phyloP scores from a whole-genome alignment of 2,113 vertebrate species.

The Coptodon rendalli region DNA sequence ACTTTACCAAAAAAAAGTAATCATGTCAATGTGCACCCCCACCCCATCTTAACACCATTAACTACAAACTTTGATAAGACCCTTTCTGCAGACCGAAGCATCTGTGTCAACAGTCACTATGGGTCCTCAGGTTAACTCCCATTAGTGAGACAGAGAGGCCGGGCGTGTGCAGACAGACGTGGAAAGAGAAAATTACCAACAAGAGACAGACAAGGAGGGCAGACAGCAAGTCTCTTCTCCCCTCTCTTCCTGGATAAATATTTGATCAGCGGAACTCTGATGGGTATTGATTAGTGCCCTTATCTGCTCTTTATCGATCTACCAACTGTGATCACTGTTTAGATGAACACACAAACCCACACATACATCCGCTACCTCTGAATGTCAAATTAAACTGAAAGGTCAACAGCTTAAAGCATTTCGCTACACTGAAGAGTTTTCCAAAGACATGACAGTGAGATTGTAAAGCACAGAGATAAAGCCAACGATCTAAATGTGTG shows the following conservation, averaged over 20 bases:
- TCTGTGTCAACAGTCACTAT: not conserved
- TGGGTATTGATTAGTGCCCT: constrained; percentile 72
- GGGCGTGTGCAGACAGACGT: not conserved
- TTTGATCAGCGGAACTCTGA: constrained; percentile 80
- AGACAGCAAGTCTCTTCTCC: constrained; percentile 33
- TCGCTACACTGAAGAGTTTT: not conserved
- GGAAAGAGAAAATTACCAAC: not conserved
- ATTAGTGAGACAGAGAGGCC: not conserved
- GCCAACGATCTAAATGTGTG: not conserved
- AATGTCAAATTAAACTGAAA: constrained; percentile 31
- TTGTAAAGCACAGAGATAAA: not conserved
- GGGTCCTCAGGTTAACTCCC: not conserved
- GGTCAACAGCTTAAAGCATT: constrained; percentile 21
- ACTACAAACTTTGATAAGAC: not conserved
- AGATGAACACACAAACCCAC: constrained; percentile 5
- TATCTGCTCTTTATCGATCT: constrained; percentile 45
- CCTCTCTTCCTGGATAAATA: constrained; percentile 77
- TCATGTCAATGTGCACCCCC: not conserved
- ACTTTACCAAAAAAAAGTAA: too few species aligned
- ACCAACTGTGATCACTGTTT: constrained; percentile 56
- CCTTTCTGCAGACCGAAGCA: not conserved
- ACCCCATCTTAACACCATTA: not conserved
- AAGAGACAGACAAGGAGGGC: not conserved
- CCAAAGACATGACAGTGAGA: constrained; percentile 9
- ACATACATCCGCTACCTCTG: not conserved